Conservation (phyloP, 2,113 vertebrate species). For the Myrmecophaga tridactyla region DNA sequence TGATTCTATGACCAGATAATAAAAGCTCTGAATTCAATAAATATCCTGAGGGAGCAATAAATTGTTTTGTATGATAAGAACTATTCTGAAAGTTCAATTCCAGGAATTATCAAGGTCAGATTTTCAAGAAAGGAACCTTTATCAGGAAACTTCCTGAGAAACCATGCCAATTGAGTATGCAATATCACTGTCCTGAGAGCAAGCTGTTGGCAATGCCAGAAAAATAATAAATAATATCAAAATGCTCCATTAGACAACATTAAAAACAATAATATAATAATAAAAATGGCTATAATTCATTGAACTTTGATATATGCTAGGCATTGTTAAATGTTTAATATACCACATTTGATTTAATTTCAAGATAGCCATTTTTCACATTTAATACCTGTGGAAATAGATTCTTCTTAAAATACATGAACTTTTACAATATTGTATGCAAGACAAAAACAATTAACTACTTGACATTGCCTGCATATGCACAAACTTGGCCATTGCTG, state of each 20-base stretch:
- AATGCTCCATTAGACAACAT: not conserved
- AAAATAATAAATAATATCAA: slow-evolving; percentile 22
- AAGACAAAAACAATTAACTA: not conserved
- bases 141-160: not conserved
- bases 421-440: not conserved
- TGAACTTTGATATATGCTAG: not conserved
- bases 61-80: slow-evolving; percentile 20
- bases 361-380: not conserved
- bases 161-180: not conserved
- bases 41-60: not conserved
- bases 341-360: not conserved
- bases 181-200: not conserved
- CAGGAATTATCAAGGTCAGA: slow-evolving; percentile 21
- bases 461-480: not conserved
- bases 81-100: not conserved
- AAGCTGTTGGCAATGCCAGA: not conserved
- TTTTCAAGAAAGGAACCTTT: not conserved
- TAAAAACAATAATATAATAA: not conserved
- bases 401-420: slow-evolving; percentile 1
- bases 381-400: not conserved
- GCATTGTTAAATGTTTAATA: not conserved
- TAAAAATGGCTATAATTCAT: not conserved
- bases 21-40: not conserved
- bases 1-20: slow-evolving; percentile 17
- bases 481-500: not conserved